phyloP scores from a whole-genome alignment of 2,797 vertebrate species.

The Pterois miles region DNA sequence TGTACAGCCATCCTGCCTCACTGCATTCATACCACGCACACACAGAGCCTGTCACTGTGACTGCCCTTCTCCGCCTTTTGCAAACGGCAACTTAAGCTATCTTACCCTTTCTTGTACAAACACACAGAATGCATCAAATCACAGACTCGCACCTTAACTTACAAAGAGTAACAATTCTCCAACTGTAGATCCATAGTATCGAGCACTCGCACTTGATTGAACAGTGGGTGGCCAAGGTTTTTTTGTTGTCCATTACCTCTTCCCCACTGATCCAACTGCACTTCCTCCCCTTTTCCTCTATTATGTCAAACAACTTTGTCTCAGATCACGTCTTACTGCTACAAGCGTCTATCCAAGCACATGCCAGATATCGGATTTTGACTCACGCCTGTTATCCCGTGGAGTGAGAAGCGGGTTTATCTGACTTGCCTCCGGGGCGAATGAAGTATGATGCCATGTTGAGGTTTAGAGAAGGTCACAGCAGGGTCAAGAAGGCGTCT shows the following conservation, averaged over 20 bases:
- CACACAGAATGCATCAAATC: not conserved
- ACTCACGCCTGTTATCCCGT: conserved; percentile 43
- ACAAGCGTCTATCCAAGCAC: conserved; percentile 45
- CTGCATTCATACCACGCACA: too few relatives aligned
- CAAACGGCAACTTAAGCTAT: not conserved
- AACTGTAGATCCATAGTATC: conserved; percentile 54
- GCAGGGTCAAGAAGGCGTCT: conserved; percentile 56
- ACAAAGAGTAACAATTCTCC: conserved; percentile 29
- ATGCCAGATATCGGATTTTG: conserved; percentile 59
- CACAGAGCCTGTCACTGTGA: not conserved
- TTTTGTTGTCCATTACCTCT: conserved; percentile 41
- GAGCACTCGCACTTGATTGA: conserved; percentile 36
- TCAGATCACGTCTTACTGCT: conserved; percentile 53
- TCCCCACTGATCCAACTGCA: conserved; percentile 38
- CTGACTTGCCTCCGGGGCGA: conserved; percentile 57
- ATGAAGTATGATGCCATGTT: conserved; percentile 62
- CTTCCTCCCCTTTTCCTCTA: conserved; percentile 52
- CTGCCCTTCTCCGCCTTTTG: not conserved
- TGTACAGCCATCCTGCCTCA: not conserved
- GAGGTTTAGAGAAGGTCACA: conserved; percentile 61
- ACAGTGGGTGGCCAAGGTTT: conserved; percentile 35
- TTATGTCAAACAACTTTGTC: conserved; percentile 69
- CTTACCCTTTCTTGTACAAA: not conserved
- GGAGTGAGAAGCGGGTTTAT: conserved; percentile 51
- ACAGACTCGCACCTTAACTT: conserved; percentile 4